Conservation (phyloP, 2,888 invertebrate species). For the Chrysopilus asiliformis region DNA sequence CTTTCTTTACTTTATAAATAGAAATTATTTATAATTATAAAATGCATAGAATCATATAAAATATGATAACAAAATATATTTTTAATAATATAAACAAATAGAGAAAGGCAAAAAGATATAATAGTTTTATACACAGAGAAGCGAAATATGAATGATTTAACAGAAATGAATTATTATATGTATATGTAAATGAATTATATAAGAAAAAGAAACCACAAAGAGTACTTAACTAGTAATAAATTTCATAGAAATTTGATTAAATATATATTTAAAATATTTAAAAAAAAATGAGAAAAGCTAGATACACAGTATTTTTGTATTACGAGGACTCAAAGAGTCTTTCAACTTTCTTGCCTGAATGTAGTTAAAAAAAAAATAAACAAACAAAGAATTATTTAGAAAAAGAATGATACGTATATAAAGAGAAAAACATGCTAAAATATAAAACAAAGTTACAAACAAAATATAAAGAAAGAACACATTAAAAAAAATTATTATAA, state of each 20-base stretch:
- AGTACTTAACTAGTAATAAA: conserved; percentile 13
- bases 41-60: conserved; percentile 3
- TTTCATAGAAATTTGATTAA: conserved; percentile 11
- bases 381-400: background rate
- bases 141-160: too few relatives aligned
- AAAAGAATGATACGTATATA: background rate
- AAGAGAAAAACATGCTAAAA: background rate
- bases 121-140: conserved; percentile 13
- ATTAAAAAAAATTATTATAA: conserved; percentile 4
- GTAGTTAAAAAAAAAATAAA: conserved; percentile 6
- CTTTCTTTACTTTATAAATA: conserved; percentile 11
- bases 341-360: conserved; percentile 13
- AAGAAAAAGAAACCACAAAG: conserved; percentile 12
- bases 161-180: too few relatives aligned
- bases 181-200: too few relatives aligned
- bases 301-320: conserved; percentile 14
- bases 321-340: conserved; percentile 7
- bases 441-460: background rate
- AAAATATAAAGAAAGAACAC: background rate
- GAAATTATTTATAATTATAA: conserved; percentile 9
- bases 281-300: too few relatives aligned
- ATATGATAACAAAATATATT: conserved; percentile 9
- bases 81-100: conserved; percentile 13
- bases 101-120: conserved; percentile 10
- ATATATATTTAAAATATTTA: too few relatives aligned